phyloP scores from a whole-genome alignment of 2,888 invertebrate species.

The Diogma glabrata region DNA sequence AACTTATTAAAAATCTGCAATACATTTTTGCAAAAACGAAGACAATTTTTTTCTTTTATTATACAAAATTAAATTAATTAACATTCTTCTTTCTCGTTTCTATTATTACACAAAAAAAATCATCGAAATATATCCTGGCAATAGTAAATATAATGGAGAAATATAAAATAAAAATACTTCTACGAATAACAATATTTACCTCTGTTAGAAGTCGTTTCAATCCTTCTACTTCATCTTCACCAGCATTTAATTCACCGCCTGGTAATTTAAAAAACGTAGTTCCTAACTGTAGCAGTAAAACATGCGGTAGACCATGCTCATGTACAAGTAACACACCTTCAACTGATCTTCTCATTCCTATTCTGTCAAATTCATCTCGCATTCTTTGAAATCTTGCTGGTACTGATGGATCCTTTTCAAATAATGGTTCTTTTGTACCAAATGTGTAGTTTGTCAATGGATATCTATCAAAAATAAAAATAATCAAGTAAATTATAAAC shows the following conservation, averaged over 20 bases:
- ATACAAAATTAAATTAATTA: slow-evolving; percentile 7
- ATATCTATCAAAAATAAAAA: slow-evolving; percentile 43
- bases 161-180: no score
- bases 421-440: slow-evolving; percentile 96
- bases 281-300: slow-evolving; percentile 89
- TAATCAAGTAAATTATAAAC: no score
- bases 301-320: slow-evolving; percentile 96
- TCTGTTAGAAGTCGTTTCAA: slow-evolving; percentile 81
- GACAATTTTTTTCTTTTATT: no score
- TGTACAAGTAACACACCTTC: slow-evolving; percentile 84
- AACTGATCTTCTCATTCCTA: slow-evolving; percentile 57
- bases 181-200: no score
- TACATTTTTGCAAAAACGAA: no score
- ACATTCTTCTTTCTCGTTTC: slow-evolving; percentile 7
- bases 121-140: slow-evolving; percentile 7
- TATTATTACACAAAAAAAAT: slow-evolving; percentile 9
- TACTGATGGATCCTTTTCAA: slow-evolving; percentile 97
- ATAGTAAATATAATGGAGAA: neutral
- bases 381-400: slow-evolving; percentile 96
- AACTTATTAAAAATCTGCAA: no score
- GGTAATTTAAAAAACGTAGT: slow-evolving; percentile 99
- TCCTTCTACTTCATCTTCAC: slow-evolving; percentile 95
- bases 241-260: slow-evolving; percentile 92
- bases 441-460: slow-evolving; percentile 99
- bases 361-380: slow-evolving; percentile 96